These are phyloP conservation scores for Bradypodion pumilum DNA, from an alignment of 2,797 vertebrate genomes.

Conservation along the genomic window DNA sequence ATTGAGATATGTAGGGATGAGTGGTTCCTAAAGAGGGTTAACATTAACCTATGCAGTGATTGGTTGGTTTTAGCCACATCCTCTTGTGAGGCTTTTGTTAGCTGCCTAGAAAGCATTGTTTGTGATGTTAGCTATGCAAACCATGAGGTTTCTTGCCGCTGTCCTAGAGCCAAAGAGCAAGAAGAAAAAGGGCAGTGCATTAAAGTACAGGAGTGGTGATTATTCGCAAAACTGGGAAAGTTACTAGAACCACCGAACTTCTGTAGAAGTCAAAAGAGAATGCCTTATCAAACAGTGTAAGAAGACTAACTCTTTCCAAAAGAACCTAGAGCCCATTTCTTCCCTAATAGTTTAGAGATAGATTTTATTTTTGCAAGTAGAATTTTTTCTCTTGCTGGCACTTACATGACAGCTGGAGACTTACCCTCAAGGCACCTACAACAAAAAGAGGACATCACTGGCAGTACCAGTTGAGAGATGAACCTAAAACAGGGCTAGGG, in stretches of 20 bases:
- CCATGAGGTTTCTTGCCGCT: background rate
- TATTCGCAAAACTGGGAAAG: background rate
- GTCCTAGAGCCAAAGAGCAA: background rate
- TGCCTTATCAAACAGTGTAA: background rate
- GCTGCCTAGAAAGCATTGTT: background rate
- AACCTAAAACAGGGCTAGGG: background rate
- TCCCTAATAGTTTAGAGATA: background rate
- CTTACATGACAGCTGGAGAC: background rate
- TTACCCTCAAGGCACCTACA: constrained; percentile 10
- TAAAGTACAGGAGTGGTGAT: background rate
- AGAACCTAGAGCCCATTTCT: background rate
- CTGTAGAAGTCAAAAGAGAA: background rate
- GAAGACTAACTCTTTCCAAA: background rate
- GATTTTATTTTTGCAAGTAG: constrained; percentile 14
- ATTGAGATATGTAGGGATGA: background rate
- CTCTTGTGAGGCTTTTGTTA: background rate
- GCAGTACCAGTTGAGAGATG: background rate
- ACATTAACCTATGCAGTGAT: background rate
- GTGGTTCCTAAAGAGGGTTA: background rate
- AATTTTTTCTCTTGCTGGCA: background rate
- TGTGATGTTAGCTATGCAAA: background rate
- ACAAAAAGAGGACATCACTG: background rate
- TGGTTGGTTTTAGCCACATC: background rate
- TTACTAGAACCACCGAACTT: background rate
- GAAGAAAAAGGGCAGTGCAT: background rate